Conservation (phyloP, 2,797 vertebrate genomes). For the Perodicticus potto region DNA sequence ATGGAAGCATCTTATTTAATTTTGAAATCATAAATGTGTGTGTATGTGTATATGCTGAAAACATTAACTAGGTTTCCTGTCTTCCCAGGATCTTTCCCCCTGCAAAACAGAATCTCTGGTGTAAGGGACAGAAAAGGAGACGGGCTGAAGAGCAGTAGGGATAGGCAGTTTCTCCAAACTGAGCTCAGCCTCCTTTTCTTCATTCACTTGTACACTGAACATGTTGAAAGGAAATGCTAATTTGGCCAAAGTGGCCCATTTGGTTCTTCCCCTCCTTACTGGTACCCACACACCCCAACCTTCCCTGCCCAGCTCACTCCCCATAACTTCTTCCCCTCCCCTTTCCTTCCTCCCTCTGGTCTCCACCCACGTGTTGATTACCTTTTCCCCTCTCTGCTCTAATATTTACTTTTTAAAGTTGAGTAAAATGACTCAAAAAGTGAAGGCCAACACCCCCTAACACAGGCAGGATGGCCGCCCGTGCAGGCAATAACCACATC, state of each 20-base stretch:
- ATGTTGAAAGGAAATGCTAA: conserved; percentile 69
- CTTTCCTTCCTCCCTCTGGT: not conserved
- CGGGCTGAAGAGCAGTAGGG: not conserved
- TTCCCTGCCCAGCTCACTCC: not conserved
- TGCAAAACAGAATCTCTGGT: not conserved
- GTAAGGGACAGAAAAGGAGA: not conserved
- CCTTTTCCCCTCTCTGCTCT: not conserved
- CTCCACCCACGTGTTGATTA: not conserved
- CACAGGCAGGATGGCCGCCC: not conserved
- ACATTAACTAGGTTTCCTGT: not conserved
- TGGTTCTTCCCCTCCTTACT: not conserved
- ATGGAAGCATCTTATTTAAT: conserved; percentile 23
- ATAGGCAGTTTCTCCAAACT: not conserved
- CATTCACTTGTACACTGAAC: not conserved
- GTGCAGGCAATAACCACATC: not conserved
- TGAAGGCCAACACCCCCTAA: not conserved
- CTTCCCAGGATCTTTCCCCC: not conserved
- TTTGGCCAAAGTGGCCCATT: conserved; percentile 24
- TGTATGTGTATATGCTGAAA: conserved; percentile 1
- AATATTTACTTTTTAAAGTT: not conserved
- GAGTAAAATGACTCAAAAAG: conserved; percentile 23
- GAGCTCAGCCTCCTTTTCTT: conserved; percentile 14
- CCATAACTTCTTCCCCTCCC: not conserved
- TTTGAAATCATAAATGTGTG: conserved; percentile 45
- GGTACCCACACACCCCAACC: not conserved